Conservation (phyloP, 2,888 invertebrate species). For the Tillus elongatus region DNA sequence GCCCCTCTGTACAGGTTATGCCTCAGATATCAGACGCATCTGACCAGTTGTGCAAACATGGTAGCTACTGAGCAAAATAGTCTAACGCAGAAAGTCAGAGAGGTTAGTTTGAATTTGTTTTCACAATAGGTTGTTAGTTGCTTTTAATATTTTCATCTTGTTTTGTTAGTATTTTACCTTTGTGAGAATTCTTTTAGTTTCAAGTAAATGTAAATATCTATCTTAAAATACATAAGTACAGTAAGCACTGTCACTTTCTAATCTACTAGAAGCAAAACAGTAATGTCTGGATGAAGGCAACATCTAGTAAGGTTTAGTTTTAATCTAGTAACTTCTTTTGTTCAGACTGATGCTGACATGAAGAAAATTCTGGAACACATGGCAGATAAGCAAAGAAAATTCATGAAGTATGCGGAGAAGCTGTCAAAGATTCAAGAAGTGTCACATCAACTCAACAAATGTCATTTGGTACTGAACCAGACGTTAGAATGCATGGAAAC, state of each 20-base stretch:
- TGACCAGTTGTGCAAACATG: constrained; percentile 72
- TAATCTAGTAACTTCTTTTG: constrained; percentile 12
- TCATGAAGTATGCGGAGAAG: constrained; percentile 78
- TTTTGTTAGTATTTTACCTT: too few relatives aligned
- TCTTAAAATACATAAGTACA: too few relatives aligned
- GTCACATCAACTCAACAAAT: constrained; percentile 70
- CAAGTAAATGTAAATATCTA: too few relatives aligned
- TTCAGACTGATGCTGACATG: constrained; percentile 64
- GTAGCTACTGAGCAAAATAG: constrained; percentile 72
- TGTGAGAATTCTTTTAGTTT: too few relatives aligned
- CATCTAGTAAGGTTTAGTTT: too few relatives aligned
- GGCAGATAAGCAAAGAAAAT: constrained; percentile 74
- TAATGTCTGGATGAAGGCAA: neutral
- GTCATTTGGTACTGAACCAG: constrained; percentile 73
- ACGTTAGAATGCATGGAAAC: constrained; percentile 78
- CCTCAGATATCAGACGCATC: constrained; percentile 72
- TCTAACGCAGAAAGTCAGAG: constrained; percentile 64
- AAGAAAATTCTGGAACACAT: constrained; percentile 58
- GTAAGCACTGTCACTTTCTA: constrained; percentile 2
- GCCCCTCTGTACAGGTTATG: constrained; percentile 63
- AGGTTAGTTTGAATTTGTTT: constrained; percentile 55
- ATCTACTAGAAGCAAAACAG: neutral
- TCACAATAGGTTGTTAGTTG: too few relatives aligned
- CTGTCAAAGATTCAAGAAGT: constrained; percentile 75
- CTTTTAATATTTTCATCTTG: too few relatives aligned